Percentiles rank a stretch among this genome's conserved stretches.
Evolutionary conservation across 2,113 vertebrate genomes (phyloP).

Genomic region (Vidua macroura): DNA sequence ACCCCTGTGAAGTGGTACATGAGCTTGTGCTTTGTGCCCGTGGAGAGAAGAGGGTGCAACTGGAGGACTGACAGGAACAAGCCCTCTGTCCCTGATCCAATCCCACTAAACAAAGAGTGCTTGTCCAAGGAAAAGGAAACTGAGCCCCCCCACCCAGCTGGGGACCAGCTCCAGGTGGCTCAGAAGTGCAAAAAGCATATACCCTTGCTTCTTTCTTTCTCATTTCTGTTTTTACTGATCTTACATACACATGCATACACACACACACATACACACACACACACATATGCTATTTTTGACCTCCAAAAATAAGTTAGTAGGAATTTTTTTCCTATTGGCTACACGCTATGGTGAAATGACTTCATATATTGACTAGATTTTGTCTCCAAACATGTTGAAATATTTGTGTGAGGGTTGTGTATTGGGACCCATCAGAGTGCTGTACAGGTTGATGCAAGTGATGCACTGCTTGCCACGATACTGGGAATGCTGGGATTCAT

Average conservation of each 20-base stretch:
- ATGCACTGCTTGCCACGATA: not conserved
- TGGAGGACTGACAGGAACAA: not conserved
- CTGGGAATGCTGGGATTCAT: not conserved
- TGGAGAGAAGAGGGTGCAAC: not conserved
- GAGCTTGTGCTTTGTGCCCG: not conserved
- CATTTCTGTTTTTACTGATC: slow-evolving; percentile 37
- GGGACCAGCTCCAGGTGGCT: not conserved
- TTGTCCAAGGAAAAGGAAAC: slow-evolving; percentile 6
- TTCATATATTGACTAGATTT: slow-evolving; percentile 28
- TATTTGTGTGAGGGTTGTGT: slow-evolving; percentile 33
- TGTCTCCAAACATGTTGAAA: slow-evolving; percentile 23
- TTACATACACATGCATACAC: not conserved
- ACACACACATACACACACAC: not conserved
- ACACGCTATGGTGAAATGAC: slow-evolving; percentile 8
- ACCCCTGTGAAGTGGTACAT: not conserved
- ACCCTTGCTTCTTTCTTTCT: slow-evolving; percentile 16
- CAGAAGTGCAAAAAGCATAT: not conserved
- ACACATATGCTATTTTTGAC: slow-evolving; percentile 3
- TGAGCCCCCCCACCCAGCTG: accelerated
- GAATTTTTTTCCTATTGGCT: slow-evolving; percentile 3
- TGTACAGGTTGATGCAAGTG: not conserved
- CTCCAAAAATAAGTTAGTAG: not conserved
- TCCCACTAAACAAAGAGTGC: not conserved
- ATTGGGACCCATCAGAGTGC: not conserved
- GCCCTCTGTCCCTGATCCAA: not conserved